Evolutionary conservation across 2,888 invertebrate species (phyloP).

Genomic region (Hyposoter didymator): DNA sequence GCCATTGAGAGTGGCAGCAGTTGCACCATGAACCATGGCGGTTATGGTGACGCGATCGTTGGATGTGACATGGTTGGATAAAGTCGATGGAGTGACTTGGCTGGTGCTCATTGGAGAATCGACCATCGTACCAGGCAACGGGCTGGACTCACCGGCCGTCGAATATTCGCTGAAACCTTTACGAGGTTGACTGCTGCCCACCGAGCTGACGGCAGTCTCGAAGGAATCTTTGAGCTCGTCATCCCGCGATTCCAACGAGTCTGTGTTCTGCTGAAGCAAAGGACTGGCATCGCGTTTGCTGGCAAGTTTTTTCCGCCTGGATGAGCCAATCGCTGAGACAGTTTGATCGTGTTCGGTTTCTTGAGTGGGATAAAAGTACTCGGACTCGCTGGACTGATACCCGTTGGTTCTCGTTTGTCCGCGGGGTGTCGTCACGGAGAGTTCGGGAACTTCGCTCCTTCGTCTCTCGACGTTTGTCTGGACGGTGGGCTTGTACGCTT

Average conservation of each 20-base stretch:
- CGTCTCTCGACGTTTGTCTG: constrained; percentile 72
- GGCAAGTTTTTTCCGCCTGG: constrained; percentile 78
- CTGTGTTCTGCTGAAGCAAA: constrained; percentile 84
- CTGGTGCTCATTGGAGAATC: constrained; percentile 79
- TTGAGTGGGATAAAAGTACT: constrained; percentile 77
- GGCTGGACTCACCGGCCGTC: constrained; percentile 76
- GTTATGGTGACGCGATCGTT: constrained; percentile 82
- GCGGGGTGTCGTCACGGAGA: constrained; percentile 80
- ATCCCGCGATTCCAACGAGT: constrained; percentile 86
- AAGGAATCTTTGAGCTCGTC: constrained; percentile 86
- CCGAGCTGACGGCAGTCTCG: constrained; percentile 85
- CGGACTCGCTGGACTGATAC: constrained; percentile 78
- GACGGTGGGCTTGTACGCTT: constrained; percentile 73
- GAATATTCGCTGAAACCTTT: constrained; percentile 79
- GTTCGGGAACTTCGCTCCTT: constrained; percentile 78
- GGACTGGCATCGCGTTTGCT: constrained; percentile 81
- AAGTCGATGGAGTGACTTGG: constrained; percentile 80
- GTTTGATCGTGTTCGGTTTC: constrained; percentile 74
- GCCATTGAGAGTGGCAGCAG: constrained; percentile 83
- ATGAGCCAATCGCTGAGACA: constrained; percentile 72
- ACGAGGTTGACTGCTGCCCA: constrained; percentile 80
- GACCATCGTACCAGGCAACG: constrained; percentile 72
- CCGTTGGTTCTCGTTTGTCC: constrained; percentile 80
- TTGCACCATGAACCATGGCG: constrained; percentile 84
- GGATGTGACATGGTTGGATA: constrained; percentile 80